Evolutionary conservation across 2,113 vertebrate genomes (phyloP), one percentile per base, ranked within the genome.

Genomic region (Microtus ochrogaster): DNA sequence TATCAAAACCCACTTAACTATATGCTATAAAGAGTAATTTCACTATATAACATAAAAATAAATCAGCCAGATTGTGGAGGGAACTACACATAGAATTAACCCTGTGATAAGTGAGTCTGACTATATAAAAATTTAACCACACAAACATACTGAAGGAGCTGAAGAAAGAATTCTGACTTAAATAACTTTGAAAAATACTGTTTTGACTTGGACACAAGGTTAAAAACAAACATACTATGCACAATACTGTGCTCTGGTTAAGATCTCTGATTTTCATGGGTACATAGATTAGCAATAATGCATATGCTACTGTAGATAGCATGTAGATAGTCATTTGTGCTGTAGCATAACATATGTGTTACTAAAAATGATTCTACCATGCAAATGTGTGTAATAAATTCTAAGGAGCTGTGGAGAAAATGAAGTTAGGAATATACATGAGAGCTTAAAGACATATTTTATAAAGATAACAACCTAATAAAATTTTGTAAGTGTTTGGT

Each of bases 81-180:
- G 70, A 85, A 77, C 39, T 66, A 63, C 87, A 90, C 44, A 77
- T 91, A 65, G 81, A 91, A 94, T 76, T 76, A 70, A 90, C 36
- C 44, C 28, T 76, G 41, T 61, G 68, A 77, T 36, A 90, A 94
- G n/a, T 76, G 68, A 84, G 28, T 84, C 44, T n/a, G 41, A 68
- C 70, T 58, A 8, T 84, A 90, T 85, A 63, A 90, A 41, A 58
- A 84, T 66, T 94, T 39, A 86, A 78, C 30, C 3, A n/a, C 7
- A 47, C 30, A 85, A 90, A 55, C 17, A 68, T 84, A 78, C 33
- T 70, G 47, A 70, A 85, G 72, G 39, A 33, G 3, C 21, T 86
- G 39, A 65, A 39, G 49, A 91, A 79, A 79, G 55, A 58, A 91
- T 72, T 33, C 33, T 79, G 63, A 94, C 39, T 86, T 91, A 78